Evolutionary conservation across 2,797 vertebrate species (phyloP).

Genomic region (Eptatretus atami): DNA sequence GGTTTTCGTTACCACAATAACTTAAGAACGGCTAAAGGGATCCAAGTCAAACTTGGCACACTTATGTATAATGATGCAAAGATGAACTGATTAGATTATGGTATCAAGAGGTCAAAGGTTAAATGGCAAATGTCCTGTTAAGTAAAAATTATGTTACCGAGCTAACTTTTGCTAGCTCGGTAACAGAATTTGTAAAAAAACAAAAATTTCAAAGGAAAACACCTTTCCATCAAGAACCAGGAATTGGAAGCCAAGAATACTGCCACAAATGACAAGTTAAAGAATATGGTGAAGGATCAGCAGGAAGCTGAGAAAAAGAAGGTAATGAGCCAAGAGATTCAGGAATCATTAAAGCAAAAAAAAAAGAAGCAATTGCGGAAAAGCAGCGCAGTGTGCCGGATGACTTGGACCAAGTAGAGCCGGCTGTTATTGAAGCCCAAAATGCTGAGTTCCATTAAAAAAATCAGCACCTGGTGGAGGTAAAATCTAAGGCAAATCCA

Average conservation of each 20-base stretch:
- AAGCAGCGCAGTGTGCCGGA: conserved; percentile 73
- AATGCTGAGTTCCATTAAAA: conserved; percentile 28
- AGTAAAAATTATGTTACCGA: too few relatives aligned
- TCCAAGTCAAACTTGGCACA: too few relatives aligned
- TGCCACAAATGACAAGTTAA: conserved; percentile 88
- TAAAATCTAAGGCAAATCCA: conserved; percentile 16
- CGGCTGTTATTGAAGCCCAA: conserved; percentile 86
- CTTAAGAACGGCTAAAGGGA: too few relatives aligned
- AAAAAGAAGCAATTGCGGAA: conserved; percentile 69
- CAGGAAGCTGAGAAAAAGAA: conserved; percentile 98
- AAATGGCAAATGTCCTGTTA: too few relatives aligned
- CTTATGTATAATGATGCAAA: too few relatives aligned
- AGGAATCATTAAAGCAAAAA: conserved; percentile 78
- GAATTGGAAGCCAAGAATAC: conserved; percentile 91
- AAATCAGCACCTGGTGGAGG: conserved; percentile 15
- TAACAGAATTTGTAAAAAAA: too few relatives aligned
- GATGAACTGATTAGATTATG: too few relatives aligned
- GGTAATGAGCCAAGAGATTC: conserved; percentile 98
- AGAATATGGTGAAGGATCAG: conserved; percentile 97
- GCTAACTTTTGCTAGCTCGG: too few relatives aligned
- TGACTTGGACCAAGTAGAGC: conserved; percentile 87
- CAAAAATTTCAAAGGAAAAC: conserved; percentile 17
- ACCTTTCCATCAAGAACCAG: conserved; percentile 85
- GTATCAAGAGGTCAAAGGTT: too few relatives aligned
- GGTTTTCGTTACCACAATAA: too few relatives aligned